Evolutionary conservation across 2,888 invertebrate species (phyloP).

Genomic region (Rhingia rostrata): DNA sequence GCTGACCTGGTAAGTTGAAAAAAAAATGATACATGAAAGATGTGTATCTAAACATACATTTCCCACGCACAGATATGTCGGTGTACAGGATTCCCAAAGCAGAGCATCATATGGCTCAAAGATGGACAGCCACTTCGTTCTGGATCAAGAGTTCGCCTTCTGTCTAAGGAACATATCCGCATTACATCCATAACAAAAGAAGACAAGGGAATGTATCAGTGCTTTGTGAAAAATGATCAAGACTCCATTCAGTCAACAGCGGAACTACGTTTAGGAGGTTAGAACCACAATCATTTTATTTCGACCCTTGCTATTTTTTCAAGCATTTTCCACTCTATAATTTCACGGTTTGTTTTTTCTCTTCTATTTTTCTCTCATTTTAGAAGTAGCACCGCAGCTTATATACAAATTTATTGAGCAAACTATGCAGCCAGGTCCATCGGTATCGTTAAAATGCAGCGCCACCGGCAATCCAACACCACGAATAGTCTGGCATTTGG

Average conservation of each 20-base stretch:
- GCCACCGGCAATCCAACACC: conserved; percentile 91
- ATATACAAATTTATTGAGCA: conserved; percentile 91
- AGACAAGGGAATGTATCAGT: conserved; percentile 96
- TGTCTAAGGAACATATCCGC: conserved; percentile 84
- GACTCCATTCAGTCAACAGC: conserved; percentile 92
- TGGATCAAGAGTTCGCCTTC: conserved; percentile 84
- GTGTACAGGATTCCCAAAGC: conserved; percentile 91
- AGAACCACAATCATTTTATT: conserved; percentile 75
- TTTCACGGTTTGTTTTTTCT: no score
- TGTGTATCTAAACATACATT: not conserved
- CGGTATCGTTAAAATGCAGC: conserved; percentile 90
- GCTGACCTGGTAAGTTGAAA: conserved; percentile 87
- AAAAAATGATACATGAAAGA: conserved; percentile 18
- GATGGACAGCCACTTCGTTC: conserved; percentile 87
- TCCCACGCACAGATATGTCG: conserved; percentile 86
- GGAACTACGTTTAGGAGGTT: conserved; percentile 91
- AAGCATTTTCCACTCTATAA: not conserved
- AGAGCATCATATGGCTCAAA: conserved; percentile 90
- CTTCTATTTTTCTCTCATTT: conserved; percentile 76
- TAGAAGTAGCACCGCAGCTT: conserved; percentile 90
- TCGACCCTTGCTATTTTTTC: conserved; percentile 12
- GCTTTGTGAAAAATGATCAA: conserved; percentile 91
- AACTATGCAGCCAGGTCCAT: conserved; percentile 90
- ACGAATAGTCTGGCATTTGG: conserved; percentile 89
- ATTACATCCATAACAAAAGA: conserved; percentile 88